Base-by-base conservation (phyloP, 2,888 invertebrate genomes). In the Clistopyga incitator region DNA sequence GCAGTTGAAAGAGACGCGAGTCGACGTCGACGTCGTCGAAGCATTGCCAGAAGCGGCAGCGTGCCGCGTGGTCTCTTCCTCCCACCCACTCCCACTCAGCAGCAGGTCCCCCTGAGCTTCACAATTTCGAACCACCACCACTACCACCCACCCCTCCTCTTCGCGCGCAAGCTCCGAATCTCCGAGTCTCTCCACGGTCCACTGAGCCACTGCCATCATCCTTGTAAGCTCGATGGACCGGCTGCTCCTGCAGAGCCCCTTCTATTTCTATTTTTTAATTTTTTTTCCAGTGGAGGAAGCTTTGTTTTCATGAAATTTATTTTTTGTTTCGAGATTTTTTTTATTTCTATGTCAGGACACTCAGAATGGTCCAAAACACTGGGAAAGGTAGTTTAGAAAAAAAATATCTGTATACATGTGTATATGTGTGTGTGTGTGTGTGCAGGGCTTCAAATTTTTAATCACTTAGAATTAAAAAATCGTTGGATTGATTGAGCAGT, bases 91-190 rank as follows among this genome's bases (percentile, higher is more conserved):
- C n/a, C n/a, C n/a, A n/a, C n/a, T 81, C 67, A 65, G 54, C 80
- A 70, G 52, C 74, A 75, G 74, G 56, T 84, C 83, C 79, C 79
- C 20, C n/a, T 3, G 20, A 20, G 76, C 65, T 74, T 82, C 75
- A 80, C 83, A 80, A 81, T 84, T 74, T 81, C 80, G 78, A 81
- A 81, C 78, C 78, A 56, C 52, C 78, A 50, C 61, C 38, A 1
- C 20, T n/a, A 34, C 47, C 38, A 45, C 50, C 38, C 20, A 25
- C 38, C 42, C 45, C 64, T 65, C 38, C 68, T 78, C 74, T 81
- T 67, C 84, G 87, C 87, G 87, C 87, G 47, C 47, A 87, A 87
- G 85, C 82, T 84, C 87, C 87, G 78, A 83, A 75, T 80, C 84
- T 65, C 70, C 64, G 59, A 50, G 52, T 38, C 29, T 47, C 47